Evolutionary conservation across 2,888 invertebrate genomes (phyloP).

Genomic region (Cotesia congregata): DNA sequence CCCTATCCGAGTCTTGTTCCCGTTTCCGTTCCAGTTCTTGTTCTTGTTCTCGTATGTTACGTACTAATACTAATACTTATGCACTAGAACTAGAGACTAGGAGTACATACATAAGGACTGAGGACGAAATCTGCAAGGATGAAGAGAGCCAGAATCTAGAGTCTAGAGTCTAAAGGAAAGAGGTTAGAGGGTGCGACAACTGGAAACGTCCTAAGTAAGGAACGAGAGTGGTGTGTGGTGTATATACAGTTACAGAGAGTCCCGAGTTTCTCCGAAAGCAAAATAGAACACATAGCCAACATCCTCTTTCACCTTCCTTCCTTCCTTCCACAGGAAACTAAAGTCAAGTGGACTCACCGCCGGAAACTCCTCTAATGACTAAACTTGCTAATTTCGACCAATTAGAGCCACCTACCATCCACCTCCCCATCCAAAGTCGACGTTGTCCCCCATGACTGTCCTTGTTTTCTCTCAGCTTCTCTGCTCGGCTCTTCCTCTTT

Average conservation of each 20-base stretch:
- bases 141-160: background rate
- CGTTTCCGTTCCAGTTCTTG: too few species aligned
- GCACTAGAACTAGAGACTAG: background rate
- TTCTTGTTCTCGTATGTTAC: background rate
- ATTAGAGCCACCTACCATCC: constrained; percentile 62
- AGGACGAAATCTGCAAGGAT: background rate
- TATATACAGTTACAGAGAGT: background rate
- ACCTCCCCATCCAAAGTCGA: constrained; percentile 22
- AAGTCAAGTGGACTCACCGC: constrained; percentile 64
- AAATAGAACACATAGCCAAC: constrained; percentile 29
- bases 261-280: constrained; percentile 17
- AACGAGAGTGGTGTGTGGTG: too few species aligned
- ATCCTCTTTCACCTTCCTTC: constrained; percentile 50
- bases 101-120: background rate
- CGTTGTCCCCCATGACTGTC: constrained; percentile 23
- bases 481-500: constrained; percentile 2
- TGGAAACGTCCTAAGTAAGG: constrained; percentile 10
- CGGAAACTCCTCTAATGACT: constrained; percentile 70
- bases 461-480: constrained; percentile 19
- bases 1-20: constrained; percentile 10
- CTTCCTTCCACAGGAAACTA: constrained; percentile 61
- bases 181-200: constrained; percentile 4
- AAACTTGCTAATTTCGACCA: constrained; percentile 71
- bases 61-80: background rate
- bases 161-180: constrained; percentile 16